A percentile compares a stretch with the other conserved stretches of the same genome.
Conservation (phyloP, 1,140 invertebrate species). For the Drosophila bocki region DNA sequence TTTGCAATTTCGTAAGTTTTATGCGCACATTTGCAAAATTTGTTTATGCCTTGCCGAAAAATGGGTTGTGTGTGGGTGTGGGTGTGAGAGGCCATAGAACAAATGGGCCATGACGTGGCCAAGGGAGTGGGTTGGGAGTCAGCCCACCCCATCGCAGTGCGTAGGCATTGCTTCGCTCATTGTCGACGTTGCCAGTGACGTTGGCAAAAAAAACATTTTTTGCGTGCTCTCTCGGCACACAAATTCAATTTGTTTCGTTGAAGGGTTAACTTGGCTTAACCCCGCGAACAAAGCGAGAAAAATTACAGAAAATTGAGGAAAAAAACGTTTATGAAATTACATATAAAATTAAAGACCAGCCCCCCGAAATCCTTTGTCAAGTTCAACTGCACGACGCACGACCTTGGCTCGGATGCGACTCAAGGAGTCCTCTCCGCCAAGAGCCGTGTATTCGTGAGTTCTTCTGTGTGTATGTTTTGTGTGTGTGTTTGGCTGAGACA, state of each 20-base stretch:
- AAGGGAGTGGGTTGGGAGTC: background rate
- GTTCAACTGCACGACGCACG: constrained; percentile 57
- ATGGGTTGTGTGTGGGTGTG: background rate
- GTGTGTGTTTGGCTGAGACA: constrained; percentile 51
- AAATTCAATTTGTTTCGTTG: constrained; percentile 71
- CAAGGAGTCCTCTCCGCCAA: constrained; percentile 50
- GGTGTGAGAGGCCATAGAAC: constrained; percentile 29
- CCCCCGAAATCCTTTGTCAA: constrained; percentile 56
- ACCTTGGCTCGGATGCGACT: constrained; percentile 56
- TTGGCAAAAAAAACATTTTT: constrained; percentile 29
- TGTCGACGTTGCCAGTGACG: constrained; percentile 51
- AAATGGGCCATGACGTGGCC: constrained; percentile 46
- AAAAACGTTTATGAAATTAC: constrained; percentile 51
- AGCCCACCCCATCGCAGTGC: constrained; percentile 8
- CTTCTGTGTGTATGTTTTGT: too few species aligned
- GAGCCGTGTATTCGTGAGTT: constrained; percentile 20
- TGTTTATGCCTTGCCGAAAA: constrained; percentile 59
- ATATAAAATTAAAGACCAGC: constrained; percentile 61
- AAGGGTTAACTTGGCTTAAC: constrained; percentile 31
- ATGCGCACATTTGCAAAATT: constrained; percentile 76
- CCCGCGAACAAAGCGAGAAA: constrained; percentile 12
- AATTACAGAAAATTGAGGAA: constrained; percentile 51
- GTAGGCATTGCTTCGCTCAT: constrained; percentile 36
- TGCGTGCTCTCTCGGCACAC: constrained; percentile 23
- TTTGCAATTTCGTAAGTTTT: constrained; percentile 80